Base-by-base conservation (phyloP, 2,113 vertebrate genomes). In the Alligator sinensis region DNA sequence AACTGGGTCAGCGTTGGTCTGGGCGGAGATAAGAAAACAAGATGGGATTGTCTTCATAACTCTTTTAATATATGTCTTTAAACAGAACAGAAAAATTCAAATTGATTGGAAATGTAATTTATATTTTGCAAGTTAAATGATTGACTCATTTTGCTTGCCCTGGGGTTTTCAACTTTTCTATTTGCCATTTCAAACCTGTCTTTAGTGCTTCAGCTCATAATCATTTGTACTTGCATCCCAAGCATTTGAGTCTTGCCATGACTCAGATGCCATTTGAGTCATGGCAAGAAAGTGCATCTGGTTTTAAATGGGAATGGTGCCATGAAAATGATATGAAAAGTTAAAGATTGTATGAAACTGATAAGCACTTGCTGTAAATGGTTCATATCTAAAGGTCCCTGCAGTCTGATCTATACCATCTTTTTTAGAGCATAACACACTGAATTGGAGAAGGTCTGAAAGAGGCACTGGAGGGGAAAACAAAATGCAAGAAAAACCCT, bases 401-500 rank as follows among this genome's bases (percentile, higher is more conserved):
- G 10, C 17, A 70, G 66, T 30, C n/a, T 70, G 66, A 70, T 70
- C 66, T 10, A 18, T 30, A 70, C 17, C 66, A 70, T 70, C n/a
- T 70, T 30, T 70, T 47, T 47, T 47, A 47, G 47, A 47, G 47
- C 47, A 47, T 47, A 47, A 47, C 47, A 9, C 47, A 47, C 47
- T 47, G 47, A 47, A 47, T 47, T 47, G 47, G 47, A 47, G 47
- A 47, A 47, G 47, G 47, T 47, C 47, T 47, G 47, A 47, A 47
- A 47, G 47, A 47, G 47, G 47, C 47, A 47, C 47, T 47, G 47
- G 47, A 47, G 47, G 34, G n/a, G 66, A 34, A 30, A 34, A 30
- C n/a, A 76, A n/a, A 94, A 91, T 28, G 34, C 78, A 30, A 92
- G 87, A 13, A 14, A 86, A 92, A 87, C 87, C 16, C 79, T 0